phyloP scores from a whole-genome alignment of 2,888 invertebrate genomes.

The Cosmopolites sordidus region DNA sequence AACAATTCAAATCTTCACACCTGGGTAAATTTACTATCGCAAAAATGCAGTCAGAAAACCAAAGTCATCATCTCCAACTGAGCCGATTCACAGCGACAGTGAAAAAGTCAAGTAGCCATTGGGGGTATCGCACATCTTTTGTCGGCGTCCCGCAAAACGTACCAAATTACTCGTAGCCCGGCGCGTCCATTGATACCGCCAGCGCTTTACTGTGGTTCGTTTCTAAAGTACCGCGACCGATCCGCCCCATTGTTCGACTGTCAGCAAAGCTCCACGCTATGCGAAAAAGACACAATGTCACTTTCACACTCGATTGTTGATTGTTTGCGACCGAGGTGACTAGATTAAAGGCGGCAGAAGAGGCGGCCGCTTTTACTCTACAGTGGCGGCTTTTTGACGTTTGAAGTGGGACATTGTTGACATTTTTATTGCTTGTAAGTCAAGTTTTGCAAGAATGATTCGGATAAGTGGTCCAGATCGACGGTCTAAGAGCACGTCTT shows the following conservation, averaged over 20 bases:
- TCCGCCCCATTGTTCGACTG: slow-evolving; percentile 41
- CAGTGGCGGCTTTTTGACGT: background rate
- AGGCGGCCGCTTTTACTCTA: background rate
- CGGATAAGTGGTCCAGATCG: too few relatives aligned
- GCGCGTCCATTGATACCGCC: background rate
- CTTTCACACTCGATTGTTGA: slow-evolving; percentile 42
- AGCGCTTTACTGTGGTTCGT: slow-evolving; percentile 40
- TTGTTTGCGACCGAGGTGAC: slow-evolving; percentile 4
- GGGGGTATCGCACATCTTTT: slow-evolving; percentile 29
- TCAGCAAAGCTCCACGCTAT: slow-evolving; percentile 46
- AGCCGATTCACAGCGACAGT: too few relatives aligned
- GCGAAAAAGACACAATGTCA: slow-evolving; percentile 47
- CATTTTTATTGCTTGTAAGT: too few relatives aligned
- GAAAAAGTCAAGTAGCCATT: slow-evolving; percentile 28
- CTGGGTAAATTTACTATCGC: too few relatives aligned
- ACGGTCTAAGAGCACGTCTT: too few relatives aligned
- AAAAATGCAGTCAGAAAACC: too few relatives aligned
- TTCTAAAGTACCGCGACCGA: slow-evolving; percentile 47
- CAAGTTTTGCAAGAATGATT: too few relatives aligned
- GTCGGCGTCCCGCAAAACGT: slow-evolving; percentile 31
- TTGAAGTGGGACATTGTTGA: background rate
- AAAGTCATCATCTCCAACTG: too few relatives aligned
- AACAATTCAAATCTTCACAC: too few relatives aligned
- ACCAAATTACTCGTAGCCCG: slow-evolving; percentile 1
- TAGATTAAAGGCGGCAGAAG: slow-evolving; percentile 20